These are phyloP conservation scores for Dicerorhinus sumatrensis DNA, from an alignment of 2,113 vertebrate species.

Conservation along the genomic window DNA sequence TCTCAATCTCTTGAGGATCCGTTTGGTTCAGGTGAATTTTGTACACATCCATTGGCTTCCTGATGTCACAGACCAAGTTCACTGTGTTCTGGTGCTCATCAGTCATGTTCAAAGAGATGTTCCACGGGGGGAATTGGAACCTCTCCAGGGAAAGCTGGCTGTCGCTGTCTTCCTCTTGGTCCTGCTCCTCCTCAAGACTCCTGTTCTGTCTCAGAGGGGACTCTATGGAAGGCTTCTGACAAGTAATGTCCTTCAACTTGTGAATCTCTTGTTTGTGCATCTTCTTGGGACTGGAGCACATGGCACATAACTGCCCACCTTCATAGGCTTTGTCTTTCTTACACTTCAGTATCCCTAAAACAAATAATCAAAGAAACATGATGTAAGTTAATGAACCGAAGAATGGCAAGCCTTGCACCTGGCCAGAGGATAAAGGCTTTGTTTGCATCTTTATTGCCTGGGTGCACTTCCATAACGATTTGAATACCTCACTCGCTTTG, in stretches of 20 bases:
- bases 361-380: background rate
- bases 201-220: conserved; percentile 82
- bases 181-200: conserved; percentile 75
- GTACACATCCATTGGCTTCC: conserved; percentile 78
- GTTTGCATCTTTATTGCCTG: rapidly evolving
- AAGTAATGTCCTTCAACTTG: conserved; percentile 85
- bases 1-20: conserved; percentile 82
- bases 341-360: conserved; percentile 93
- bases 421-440: rapidly evolving
- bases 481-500: rapidly evolving
- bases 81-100: conserved; percentile 94
- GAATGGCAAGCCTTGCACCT: rapidly evolving
- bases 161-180: conserved; percentile 75
- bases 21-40: conserved; percentile 88
- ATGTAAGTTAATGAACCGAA: rapidly evolving
- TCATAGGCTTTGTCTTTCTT: conserved; percentile 93
- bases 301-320: conserved; percentile 91
- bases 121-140: conserved; percentile 86
- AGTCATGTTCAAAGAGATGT: conserved; percentile 90
- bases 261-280: conserved; percentile 87
- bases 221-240: conserved; percentile 88
- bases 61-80: conserved; percentile 88
- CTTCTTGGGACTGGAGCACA: conserved; percentile 88
- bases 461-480: rapidly evolving
- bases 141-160: conserved; percentile 74